Base-by-base conservation (phyloP, 2,888 invertebrate genomes). In the Strigamia crassipes region DNA sequence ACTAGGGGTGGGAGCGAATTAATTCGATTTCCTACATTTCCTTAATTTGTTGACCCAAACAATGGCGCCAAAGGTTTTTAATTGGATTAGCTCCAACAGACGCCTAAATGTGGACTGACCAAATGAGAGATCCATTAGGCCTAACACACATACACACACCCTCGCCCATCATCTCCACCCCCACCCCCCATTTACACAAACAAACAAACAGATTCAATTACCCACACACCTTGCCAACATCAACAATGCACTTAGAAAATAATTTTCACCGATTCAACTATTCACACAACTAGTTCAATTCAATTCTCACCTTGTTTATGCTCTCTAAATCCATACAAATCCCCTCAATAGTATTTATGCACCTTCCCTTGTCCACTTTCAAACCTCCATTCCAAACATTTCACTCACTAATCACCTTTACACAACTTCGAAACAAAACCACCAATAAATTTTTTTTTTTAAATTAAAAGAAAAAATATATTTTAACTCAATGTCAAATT, bases 21-120 rank as follows among this genome's bases (percentile, higher is more conserved):
- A 73, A 73, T 73, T 73, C 73, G 73, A 73, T 73, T 73, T 73
- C 73, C 73, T 73, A 31, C 73, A 73, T 73, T 73, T 73, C 73
- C 73, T 73, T 73, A 73, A 73, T 73, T 73, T 73, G 73, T 73
- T 73, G 73, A 73, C 73, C 73, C 73, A 73, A 73, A 73, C 73
- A 73, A 73, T 73, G 73, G 73, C 73, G 73, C 73, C 73, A 73
- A 73, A 73, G 73, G 73, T 73, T 73, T 73, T 73, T 73, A 73
- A 73, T 73, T 73, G 73, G 73, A 73, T 73, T 73, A 73, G 73
- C 73, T 73, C 73, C 73, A 73, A 31, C 73, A 73, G 73, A 73
- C 73, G 73, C 73, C 73, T 73, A 73, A 73, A 73, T 73, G 73
- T 31, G 73, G 73, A 73, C 73, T 73, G 73, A 73, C 73, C 73